Conservation (phyloP, 1,140 invertebrate species). For the Andrena cerasifolii region DNA sequence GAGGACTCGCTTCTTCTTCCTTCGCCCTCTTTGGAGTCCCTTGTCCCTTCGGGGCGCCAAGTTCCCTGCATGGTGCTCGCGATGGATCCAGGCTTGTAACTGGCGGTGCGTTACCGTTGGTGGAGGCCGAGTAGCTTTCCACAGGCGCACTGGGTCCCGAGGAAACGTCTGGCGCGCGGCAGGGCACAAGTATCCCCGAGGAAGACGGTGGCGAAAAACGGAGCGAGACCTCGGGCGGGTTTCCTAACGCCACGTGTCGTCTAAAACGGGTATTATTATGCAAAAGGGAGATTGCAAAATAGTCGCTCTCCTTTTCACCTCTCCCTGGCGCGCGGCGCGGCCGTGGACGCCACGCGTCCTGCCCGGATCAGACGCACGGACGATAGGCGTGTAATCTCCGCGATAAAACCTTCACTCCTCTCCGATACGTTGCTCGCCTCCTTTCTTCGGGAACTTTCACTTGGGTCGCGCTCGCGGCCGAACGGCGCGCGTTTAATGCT, state of each 20-base stretch:
- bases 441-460: slow-evolving; percentile 39
- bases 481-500: background rate
- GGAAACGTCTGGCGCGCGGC: too few species aligned
- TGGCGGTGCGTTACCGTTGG: too few species aligned
- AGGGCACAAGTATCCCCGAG: too few species aligned
- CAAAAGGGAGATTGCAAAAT: background rate
- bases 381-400: background rate
- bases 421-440: background rate
- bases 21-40: too few species aligned
- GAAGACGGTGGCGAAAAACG: background rate
- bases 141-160: too few species aligned
- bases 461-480: background rate
- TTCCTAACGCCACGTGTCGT: slow-evolving; percentile 1
- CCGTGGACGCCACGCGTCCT: too few species aligned
- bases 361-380: background rate
- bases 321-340: too few species aligned
- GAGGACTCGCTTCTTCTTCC: too few species aligned
- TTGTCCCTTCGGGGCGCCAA: too few species aligned
- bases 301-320: background rate
- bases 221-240: background rate
- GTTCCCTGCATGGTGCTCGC: too few species aligned
- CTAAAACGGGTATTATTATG: background rate
- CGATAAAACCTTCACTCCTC: background rate
- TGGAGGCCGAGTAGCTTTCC: too few species aligned
- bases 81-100: too few species aligned